Evolutionary conservation across 2,797 vertebrate genomes (phyloP).

Genomic region (Anomalospiza imberbis): DNA sequence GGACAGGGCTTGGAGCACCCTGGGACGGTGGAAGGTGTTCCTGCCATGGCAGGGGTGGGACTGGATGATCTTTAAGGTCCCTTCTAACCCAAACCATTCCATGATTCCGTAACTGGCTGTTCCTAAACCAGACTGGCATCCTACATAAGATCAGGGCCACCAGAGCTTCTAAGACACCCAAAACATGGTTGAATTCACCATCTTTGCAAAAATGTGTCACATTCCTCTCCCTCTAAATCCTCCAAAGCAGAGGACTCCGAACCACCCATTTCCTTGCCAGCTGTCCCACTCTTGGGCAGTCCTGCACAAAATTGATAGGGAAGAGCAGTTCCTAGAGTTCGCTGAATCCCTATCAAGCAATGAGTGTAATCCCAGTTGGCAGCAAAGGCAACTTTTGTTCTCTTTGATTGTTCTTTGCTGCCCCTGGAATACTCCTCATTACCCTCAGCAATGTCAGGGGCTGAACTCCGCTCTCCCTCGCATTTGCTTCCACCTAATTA

Average conservation of each 20-base stretch:
- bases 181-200: rapidly evolving
- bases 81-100: not conserved
- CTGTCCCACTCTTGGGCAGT: not conserved
- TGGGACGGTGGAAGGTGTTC: rapidly evolving
- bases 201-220: not conserved
- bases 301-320: not conserved
- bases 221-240: not conserved
- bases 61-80: rapidly evolving
- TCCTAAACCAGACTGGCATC: not conserved
- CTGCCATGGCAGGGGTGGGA: not conserved
- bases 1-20: rapidly evolving
- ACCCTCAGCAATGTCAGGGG: not conserved
- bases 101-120: not conserved
- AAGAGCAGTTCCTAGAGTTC: not conserved
- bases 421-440: not conserved
- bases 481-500: conserved; percentile 39
- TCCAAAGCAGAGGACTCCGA: not conserved
- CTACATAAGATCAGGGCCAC: not conserved
- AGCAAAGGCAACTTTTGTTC: conserved; percentile 1
- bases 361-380: not conserved
- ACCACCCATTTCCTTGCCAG: not conserved
- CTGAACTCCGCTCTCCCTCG: not conserved
- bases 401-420: not conserved
- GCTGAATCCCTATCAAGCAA: not conserved
- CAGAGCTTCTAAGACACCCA: not conserved